Percentiles rank a stretch among this genome's conserved stretches.
Conservation (phyloP, 2,797 vertebrate genomes). For the Poeciliopsis gracilis region DNA sequence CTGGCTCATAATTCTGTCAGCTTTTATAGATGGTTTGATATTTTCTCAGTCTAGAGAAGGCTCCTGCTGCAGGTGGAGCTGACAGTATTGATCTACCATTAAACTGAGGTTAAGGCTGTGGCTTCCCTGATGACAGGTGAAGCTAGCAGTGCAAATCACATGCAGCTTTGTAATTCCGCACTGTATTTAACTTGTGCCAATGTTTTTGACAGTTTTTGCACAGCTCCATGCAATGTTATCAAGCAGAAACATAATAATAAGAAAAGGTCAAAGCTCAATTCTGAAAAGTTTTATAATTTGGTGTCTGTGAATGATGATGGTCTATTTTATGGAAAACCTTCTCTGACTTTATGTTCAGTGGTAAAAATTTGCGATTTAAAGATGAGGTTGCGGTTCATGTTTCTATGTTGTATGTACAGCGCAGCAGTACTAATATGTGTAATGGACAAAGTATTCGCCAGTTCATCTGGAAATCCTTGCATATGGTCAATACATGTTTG, state of each 20-base stretch:
- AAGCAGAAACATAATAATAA: neutral
- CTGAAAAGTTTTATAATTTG: slow-evolving; percentile 28
- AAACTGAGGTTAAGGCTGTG: slow-evolving; percentile 38
- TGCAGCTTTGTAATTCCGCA: neutral
- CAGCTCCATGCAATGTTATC: neutral
- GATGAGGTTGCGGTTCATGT: slow-evolving; percentile 15
- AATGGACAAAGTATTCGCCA: slow-evolving; percentile 12
- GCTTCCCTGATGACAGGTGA: slow-evolving; percentile 30
- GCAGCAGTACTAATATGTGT: slow-evolving; percentile 16
- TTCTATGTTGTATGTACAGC: slow-evolving; percentile 7
- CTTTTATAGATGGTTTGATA: slow-evolving; percentile 57
- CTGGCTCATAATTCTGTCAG: slow-evolving; percentile 53
- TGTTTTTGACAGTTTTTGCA: slow-evolving; percentile 8
- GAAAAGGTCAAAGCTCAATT: slow-evolving; percentile 5
- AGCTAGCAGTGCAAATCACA: slow-evolving; percentile 9
- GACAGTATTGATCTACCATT: slow-evolving; percentile 55
- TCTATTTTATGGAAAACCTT: slow-evolving; percentile 19
- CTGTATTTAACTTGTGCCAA: slow-evolving; percentile 11
- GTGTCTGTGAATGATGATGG: slow-evolving; percentile 27
- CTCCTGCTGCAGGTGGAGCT: slow-evolving; percentile 38
- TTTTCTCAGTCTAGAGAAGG: slow-evolving; percentile 56
- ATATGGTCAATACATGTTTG: neutral
- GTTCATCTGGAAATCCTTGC: neutral
- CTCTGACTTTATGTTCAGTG: slow-evolving; percentile 30
- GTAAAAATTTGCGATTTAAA: slow-evolving; percentile 22